Evolutionary conservation across 2,888 invertebrate genomes (phyloP), one percentile per base, ranked within the genome.

Genomic region (Ormyrus rosae): DNA sequence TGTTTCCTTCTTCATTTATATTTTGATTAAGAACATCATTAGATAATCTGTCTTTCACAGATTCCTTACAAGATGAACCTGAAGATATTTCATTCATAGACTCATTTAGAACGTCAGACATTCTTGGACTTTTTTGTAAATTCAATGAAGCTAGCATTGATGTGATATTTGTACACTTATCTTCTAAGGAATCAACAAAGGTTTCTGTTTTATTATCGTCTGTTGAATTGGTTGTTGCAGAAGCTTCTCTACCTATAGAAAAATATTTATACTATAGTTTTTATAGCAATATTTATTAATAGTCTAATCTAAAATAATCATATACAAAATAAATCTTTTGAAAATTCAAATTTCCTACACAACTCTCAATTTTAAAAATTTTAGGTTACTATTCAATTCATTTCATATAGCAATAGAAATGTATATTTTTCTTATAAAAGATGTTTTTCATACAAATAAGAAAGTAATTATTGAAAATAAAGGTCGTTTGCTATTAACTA

Each of bases 201-300:
- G 11, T 10, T 64, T 69, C 56, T 56, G 11, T 48, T 64, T 70
- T 64, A 10, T 50, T 34, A 13, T n/a, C 63, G 2, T 69, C 63
- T 45, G 65, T 19, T 2, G 74, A 80, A 53, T 75, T 65, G n/a
- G 48, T n/a, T 34, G 75, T 46, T 6, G 58, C 34, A 53, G 65
- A 70, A 48, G 19, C 19, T 60, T 61, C 65, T 60, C 46, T 69
- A 67, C 34, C 75, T 80, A 58, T 6, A 80, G n/a, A 50, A 61
- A 48, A 11, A 56, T 67, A 51, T 11, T 67, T n/a, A 56, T 48
- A 34, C n/a, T 11, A 48, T 6, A 45, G 7, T 48, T 2, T 3
- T 10, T 60, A 13, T 50, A 60, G 10, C 10, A 3, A 10, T 13
- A 50, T 46, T 13, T 34, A 58, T 46, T 11, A 11, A 56, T 13